Base-by-base conservation (phyloP, 2,113 vertebrate species). In the Dryoscopus gambensis region DNA sequence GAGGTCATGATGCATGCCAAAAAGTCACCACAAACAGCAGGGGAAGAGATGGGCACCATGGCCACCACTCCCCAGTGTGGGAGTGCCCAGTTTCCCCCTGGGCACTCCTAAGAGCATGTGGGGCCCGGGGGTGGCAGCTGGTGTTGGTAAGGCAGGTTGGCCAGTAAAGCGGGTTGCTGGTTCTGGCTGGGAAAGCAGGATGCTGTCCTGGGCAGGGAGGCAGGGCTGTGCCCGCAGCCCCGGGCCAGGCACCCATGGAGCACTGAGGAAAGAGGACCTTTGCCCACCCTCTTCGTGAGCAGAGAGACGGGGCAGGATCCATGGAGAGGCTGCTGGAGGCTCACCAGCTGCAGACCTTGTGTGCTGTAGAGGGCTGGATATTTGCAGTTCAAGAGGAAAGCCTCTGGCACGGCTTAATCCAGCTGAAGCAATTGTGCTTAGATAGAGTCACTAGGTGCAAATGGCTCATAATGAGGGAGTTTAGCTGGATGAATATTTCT, bases 401-500 rank as follows among this genome's bases (percentile, higher is more conserved):
- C 57, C 47, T 71, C 71, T 77, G 68, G 63, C 76, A 40, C 0
- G 1, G 63, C 46, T 92, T 86, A 90, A 86, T 87, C 76, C 91
- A 86, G 50, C 55, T 53, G 25, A 89, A 95, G 55, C 87, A 94
- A 65, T 20, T 86, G 83, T 49, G 28, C 50, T 73, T 49, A 76
- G 74, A 78, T 70, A 84, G 84, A 94, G 68, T 44, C 76, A 62
- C 55, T 33, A 37, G 59, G 68, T 74, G 44, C 68, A 89, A 96
- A 92, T 65, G 42, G 64, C 31, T 84, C 3, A 3, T 92, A 84
- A 91, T 81, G 87, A 96, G 76, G 75, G 87, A 81, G 63, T 92
- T 92, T 57, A 91, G 86, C 53, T 77, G 68, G 76, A 67, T 87
- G 59, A 77, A 15, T 94, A 77, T 92, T 97, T 89, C 84, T 87